Conservation (phyloP, 2,888 invertebrate genomes). For the Halocaridina rubra region DNA sequence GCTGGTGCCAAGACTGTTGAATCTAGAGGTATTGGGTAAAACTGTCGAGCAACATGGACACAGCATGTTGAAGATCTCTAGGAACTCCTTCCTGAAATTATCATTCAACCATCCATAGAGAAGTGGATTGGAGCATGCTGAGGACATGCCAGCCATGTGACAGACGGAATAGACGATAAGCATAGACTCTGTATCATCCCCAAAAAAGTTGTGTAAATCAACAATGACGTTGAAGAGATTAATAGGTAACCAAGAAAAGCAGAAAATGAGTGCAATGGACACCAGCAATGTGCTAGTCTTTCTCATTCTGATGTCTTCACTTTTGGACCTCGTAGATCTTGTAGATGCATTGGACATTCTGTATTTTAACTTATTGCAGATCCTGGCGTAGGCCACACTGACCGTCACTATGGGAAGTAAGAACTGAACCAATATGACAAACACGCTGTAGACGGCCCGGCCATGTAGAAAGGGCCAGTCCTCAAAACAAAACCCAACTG, state of each 20-base stretch:
- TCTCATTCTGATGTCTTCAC: slow-evolving; percentile 78
- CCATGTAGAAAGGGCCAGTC: slow-evolving; percentile 79
- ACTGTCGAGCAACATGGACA: slow-evolving; percentile 34
- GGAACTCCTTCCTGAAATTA: slow-evolving; percentile 91
- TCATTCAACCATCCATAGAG: slow-evolving; percentile 95
- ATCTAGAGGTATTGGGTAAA: background rate
- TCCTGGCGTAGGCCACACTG: slow-evolving; percentile 83
- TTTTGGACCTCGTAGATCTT: slow-evolving; percentile 22
- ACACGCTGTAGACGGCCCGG: slow-evolving; percentile 83
- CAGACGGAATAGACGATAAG: slow-evolving; percentile 74
- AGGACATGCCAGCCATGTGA: slow-evolving; percentile 84
- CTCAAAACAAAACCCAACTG: slow-evolving; percentile 83
- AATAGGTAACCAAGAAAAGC: slow-evolving; percentile 90
- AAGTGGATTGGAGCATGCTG: slow-evolving; percentile 90
- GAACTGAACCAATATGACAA: slow-evolving; percentile 87
- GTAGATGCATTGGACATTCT: slow-evolving; percentile 69
- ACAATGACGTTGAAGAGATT: slow-evolving; percentile 87
- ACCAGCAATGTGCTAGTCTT: slow-evolving; percentile 87
- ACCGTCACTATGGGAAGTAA: slow-evolving; percentile 85
- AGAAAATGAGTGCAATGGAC: slow-evolving; percentile 88
- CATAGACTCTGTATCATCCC: slow-evolving; percentile 70
- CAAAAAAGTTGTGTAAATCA: slow-evolving; percentile 73
- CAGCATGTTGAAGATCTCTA: slow-evolving; percentile 73
- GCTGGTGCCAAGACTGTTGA: slow-evolving; percentile 31
- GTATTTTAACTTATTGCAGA: slow-evolving; percentile 81